Conservation (phyloP, 2,888 invertebrate species). For the Perithous albicinctus region DNA sequence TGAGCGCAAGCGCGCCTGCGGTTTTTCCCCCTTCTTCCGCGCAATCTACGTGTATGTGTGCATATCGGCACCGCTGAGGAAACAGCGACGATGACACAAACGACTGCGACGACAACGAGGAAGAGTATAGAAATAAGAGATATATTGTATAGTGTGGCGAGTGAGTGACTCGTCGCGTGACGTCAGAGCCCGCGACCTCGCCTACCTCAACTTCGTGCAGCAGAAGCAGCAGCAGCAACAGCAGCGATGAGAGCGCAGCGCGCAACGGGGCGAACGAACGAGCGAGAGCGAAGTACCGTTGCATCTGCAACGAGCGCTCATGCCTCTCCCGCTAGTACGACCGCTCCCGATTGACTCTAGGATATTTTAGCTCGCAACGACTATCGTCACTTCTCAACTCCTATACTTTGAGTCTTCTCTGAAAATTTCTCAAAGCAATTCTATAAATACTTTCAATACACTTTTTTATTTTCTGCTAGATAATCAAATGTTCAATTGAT, state of each 20-base stretch:
- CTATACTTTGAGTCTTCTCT: slow-evolving; percentile 19
- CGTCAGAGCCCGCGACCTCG: slow-evolving; percentile 82
- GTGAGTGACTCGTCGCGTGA: slow-evolving; percentile 70
- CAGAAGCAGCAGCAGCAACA: no score
- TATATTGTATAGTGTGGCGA: slow-evolving; percentile 11
- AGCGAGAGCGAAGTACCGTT: slow-evolving; percentile 77
- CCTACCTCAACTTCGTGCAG: slow-evolving; percentile 83
- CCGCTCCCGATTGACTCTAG: slow-evolving; percentile 62
- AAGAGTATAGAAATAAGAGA: slow-evolving; percentile 33
- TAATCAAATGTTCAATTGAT: no score
- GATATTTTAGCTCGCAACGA: slow-evolving; percentile 13
- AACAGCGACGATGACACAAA: slow-evolving; percentile 19
- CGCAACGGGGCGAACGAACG: slow-evolving; percentile 66
- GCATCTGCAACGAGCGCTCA: slow-evolving; percentile 64
- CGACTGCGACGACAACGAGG: slow-evolving; percentile 53
- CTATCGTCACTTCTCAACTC: slow-evolving; percentile 57
- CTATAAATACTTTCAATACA: neutral
- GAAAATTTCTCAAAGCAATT: slow-evolving; percentile 37
- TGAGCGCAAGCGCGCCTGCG: slow-evolving; percentile 67
- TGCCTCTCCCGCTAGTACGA: slow-evolving; percentile 44
- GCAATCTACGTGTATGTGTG: slow-evolving; percentile 34
- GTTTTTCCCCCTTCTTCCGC: slow-evolving; percentile 32
- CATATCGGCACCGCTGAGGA: neutral
- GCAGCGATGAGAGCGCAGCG: slow-evolving; percentile 41
- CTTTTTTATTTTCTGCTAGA: neutral